Evolutionary conservation across 2,888 invertebrate genomes (phyloP).

Genomic region (Melipona bicolor): DNA sequence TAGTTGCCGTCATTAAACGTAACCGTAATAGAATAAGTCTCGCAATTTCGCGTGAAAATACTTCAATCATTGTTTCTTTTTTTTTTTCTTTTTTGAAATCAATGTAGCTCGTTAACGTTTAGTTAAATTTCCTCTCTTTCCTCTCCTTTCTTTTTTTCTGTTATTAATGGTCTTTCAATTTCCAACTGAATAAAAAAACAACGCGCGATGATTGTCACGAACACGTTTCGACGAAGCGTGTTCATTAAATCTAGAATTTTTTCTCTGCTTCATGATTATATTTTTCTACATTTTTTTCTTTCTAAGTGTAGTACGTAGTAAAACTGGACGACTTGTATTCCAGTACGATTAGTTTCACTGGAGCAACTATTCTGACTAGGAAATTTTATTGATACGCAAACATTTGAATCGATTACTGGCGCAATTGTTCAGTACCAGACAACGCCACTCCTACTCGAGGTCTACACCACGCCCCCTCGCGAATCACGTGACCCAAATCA

Average conservation of each 20-base stretch:
- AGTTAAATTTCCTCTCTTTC: slow-evolving; percentile 4
- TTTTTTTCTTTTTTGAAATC: not conserved
- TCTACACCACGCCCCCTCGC: too few relatives aligned
- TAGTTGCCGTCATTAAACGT: slow-evolving; percentile 75
- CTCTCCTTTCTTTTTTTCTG: not conserved
- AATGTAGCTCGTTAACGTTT: slow-evolving; percentile 45
- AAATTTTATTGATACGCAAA: too few relatives aligned
- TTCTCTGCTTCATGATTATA: not conserved
- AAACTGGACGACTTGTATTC: too few relatives aligned
- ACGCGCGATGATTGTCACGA: slow-evolving; percentile 30
- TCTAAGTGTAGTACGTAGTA: not conserved
- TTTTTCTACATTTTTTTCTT: not conserved
- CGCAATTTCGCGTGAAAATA: slow-evolving; percentile 40
- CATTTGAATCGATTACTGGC: too few relatives aligned
- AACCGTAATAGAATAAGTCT: slow-evolving; percentile 63
- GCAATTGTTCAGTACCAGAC: too few relatives aligned
- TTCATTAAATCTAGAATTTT: slow-evolving; percentile 25
- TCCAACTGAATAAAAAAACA: slow-evolving; percentile 2
- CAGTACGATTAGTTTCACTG: too few relatives aligned
- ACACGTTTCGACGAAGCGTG: not conserved
- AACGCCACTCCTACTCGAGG: too few relatives aligned
- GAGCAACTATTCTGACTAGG: too few relatives aligned
- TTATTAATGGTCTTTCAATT: slow-evolving; percentile 1
- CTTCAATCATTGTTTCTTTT: too few relatives aligned
- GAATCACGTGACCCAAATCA: too few relatives aligned